phyloP scores from a whole-genome alignment of 2,113 vertebrate genomes.

The Butorides virescens region DNA sequence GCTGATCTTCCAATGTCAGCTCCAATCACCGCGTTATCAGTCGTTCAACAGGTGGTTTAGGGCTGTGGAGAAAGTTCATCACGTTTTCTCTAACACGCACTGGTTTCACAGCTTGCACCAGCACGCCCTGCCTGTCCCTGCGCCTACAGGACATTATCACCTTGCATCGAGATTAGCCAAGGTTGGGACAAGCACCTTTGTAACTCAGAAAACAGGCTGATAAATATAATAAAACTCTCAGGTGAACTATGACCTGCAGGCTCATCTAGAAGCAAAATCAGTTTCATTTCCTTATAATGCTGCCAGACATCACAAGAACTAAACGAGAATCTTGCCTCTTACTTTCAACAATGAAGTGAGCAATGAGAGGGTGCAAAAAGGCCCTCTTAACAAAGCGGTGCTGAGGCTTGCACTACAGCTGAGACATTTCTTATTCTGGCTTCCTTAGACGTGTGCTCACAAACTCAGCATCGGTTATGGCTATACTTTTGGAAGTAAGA shows the following conservation, averaged over 20 bases:
- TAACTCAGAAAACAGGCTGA: background rate
- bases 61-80: background rate
- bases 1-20: background rate
- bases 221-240: background rate
- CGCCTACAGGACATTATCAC: background rate
- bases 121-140: background rate
- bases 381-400: background rate
- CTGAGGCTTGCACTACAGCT: background rate
- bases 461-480: background rate
- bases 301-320: background rate
- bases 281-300: background rate
- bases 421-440: background rate
- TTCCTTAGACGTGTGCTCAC: background rate
- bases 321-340: background rate
- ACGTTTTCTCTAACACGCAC: fast-evolving
- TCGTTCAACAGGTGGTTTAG: background rate
- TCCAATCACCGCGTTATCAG: background rate
- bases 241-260: background rate
- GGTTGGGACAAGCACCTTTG: background rate
- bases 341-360: background rate
- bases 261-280: background rate
- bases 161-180: background rate
- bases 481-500: background rate
- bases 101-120: background rate
- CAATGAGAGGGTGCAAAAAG: background rate